Conservation (phyloP, 2,888 invertebrate species). For the Eilema griseolum region DNA sequence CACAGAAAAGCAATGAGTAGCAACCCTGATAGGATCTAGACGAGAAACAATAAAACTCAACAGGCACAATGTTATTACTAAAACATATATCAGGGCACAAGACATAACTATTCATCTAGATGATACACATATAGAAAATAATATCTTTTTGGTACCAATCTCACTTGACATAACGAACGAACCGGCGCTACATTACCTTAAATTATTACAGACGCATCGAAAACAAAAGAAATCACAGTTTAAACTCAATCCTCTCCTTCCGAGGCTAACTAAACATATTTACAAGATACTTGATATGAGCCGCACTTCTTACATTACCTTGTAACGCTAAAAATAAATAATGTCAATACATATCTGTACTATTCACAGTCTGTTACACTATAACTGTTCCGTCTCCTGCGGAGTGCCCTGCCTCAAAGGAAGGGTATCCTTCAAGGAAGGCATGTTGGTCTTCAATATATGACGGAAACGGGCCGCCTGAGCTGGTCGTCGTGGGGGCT, state of each 20-base stretch:
- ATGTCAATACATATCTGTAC: constrained; percentile 62
- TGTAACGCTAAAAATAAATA: constrained; percentile 76
- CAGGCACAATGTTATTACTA: constrained; percentile 61
- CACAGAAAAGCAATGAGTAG: constrained; percentile 61
- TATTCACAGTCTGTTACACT: constrained; percentile 73
- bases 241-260: constrained; percentile 67
- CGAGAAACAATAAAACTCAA: constrained; percentile 75
- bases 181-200: constrained; percentile 69
- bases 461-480: constrained; percentile 90
- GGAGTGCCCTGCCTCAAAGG: constrained; percentile 69
- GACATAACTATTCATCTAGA: constrained; percentile 69
- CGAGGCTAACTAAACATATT: constrained; percentile 70
- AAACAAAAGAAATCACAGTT: constrained; percentile 82
- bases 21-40: constrained; percentile 47
- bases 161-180: constrained; percentile 79
- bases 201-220: constrained; percentile 71
- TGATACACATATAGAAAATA: constrained; percentile 76
- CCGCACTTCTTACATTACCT: constrained; percentile 71
- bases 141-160: constrained; percentile 86
- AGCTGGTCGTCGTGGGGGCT: constrained; percentile 87
- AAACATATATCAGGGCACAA: constrained; percentile 59
- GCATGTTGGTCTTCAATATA: constrained; percentile 88
- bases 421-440: constrained; percentile 72
- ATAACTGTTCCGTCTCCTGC: constrained; percentile 47
- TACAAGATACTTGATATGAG: constrained; percentile 81